Conservation (phyloP, 2,113 vertebrate species). For the Tauraco erythrolophus region DNA sequence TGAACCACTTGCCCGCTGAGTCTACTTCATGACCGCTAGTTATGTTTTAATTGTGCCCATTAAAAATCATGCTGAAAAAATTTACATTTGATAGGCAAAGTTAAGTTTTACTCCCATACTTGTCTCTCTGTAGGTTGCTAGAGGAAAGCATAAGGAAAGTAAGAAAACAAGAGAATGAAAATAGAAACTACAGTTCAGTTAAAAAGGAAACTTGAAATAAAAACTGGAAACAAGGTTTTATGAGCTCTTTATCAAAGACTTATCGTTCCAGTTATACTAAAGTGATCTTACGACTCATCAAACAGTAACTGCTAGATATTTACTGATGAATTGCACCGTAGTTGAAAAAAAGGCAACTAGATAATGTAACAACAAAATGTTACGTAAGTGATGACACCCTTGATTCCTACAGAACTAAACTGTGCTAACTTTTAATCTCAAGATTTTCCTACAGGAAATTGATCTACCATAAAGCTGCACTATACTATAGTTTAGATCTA, state of each 20-base stretch:
- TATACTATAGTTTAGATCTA: constrained; percentile 81
- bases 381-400: constrained; percentile 56
- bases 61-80: constrained; percentile 99
- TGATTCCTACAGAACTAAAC: constrained; percentile 44
- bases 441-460: constrained; percentile 49
- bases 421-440: constrained; percentile 60
- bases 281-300: constrained; percentile 38
- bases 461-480: constrained; percentile 84
- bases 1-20: constrained; percentile 98
- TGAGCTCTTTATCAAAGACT: constrained; percentile 58
- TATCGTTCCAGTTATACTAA: constrained; percentile 57
- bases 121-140: constrained; percentile 99
- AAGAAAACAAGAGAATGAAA: constrained; percentile 90
- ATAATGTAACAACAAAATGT: constrained; percentile 56
- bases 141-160: constrained; percentile 94
- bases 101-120: constrained; percentile 99
- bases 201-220: constrained; percentile 74
- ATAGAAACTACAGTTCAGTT: constrained; percentile 85
- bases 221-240: constrained; percentile 70
- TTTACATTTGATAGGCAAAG: constrained; percentile 99
- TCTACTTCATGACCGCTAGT: constrained; percentile 94
- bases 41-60: constrained; percentile 94
- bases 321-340: neutral
- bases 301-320: constrained; percentile 56
- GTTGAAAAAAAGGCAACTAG: constrained; percentile 46